These are phyloP conservation scores for Brachyistius frenatus DNA, from an alignment of 2,113 vertebrate species.

Conservation along the genomic window DNA sequence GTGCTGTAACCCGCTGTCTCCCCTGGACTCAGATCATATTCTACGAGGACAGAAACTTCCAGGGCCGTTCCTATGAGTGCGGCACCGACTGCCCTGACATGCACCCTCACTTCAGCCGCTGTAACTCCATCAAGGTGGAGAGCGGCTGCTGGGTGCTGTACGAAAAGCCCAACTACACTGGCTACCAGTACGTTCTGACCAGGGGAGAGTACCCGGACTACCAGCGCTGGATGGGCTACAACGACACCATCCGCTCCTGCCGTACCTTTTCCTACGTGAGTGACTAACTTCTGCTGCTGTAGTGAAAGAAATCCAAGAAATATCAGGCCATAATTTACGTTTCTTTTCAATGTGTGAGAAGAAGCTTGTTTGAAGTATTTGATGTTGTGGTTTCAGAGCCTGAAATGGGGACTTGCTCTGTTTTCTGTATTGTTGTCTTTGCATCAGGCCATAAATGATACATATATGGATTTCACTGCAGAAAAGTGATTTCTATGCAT, in stretches of 20 bases:
- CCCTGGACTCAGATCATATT: slow-evolving; percentile 72
- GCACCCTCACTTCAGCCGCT: slow-evolving; percentile 79
- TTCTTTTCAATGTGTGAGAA: no score
- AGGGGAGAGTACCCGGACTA: slow-evolving; percentile 79
- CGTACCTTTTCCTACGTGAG: slow-evolving; percentile 80
- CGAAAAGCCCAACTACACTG: slow-evolving; percentile 75
- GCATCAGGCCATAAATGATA: no score
- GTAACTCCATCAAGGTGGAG: slow-evolving; percentile 84
- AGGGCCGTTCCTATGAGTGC: slow-evolving; percentile 82
- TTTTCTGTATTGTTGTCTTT: background rate
- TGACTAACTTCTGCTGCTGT: background rate
- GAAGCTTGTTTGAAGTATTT: no score
- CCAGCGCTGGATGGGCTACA: slow-evolving; percentile 80
- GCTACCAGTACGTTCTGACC: slow-evolving; percentile 78
- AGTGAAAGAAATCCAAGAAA: no score
- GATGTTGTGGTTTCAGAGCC: no score
- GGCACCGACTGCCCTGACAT: slow-evolving; percentile 78
- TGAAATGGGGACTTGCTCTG: background rate
- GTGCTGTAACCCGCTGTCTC: background rate
- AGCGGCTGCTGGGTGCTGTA: slow-evolving; percentile 83
- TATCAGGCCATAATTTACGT: no score
- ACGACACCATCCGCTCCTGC: slow-evolving; percentile 74
- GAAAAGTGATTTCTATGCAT: no score
- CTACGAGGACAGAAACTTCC: slow-evolving; percentile 84
- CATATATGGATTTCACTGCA: no score